Base-by-base conservation (phyloP, 1,140 invertebrate genomes). In the Polyergus mexicanus region DNA sequence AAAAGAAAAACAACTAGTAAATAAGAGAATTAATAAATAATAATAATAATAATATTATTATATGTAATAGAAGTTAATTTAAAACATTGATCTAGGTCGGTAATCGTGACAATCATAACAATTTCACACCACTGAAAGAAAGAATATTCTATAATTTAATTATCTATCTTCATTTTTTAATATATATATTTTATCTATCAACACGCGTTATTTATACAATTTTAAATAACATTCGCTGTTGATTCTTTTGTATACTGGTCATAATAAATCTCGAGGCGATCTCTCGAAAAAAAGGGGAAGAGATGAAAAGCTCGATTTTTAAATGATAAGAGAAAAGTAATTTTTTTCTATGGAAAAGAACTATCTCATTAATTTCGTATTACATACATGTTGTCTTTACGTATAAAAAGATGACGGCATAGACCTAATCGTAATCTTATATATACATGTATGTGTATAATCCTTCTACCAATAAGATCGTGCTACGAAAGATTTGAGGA, bases 381-480 rank as follows among this genome's bases (percentile, higher is more conserved):
- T 65, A 32, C 6, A 60, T 32, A 6, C 8, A 13, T 41, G 22
- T 41, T 44, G 10, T 47, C 41, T 65, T 32, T 19, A 7, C 5
- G 25, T 22, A 7, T 19, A 8, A 35, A 63, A 56, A 69, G 22
- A 69, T 56, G 25, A 54, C 4, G 16, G 6, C 3, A 66, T 10
- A 28, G 0, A 41, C 16, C 8, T 35, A 22, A 44, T 56, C 22
- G 35, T 6, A 7, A 75, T 75, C 8, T 38, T 54, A 10, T 2
- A 38, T 38, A 11, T 28, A 28, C 25, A 28, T 28, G 25, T 44
- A 28, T 32, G 32, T 44, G 25, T 3, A 54, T 2, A 22, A 69
- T 72, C 78, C 72, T 83, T 74, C n/a, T 83, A 83, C 68, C 78
- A 72, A 22, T 83, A 83, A 10, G 2, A 56, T 68, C 76, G 32